Evolutionary conservation across 1,140 invertebrate genomes (phyloP), one percentile per base, ranked within the genome.

Genomic region (Drosophila murphyi): DNA sequence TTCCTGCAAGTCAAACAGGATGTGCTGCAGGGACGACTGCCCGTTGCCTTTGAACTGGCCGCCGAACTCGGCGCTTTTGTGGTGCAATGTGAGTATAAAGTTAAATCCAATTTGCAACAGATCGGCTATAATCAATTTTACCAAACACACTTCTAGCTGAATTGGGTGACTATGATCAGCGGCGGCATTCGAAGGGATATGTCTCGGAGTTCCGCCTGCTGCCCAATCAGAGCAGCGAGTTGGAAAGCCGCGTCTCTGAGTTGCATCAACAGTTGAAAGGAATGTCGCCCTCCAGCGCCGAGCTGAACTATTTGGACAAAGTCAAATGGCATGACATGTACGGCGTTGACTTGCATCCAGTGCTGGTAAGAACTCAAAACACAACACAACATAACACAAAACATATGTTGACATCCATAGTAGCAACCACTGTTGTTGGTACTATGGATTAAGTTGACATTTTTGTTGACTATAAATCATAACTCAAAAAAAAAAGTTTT

Each of bases 241-340:
- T 99, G 78, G 98, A 99, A 93, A 94, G 95, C 28, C 95, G 95
- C 75, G 98, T 99, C 76, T 95, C 96, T 34, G 97, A 99, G 90
- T 94, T 98, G 71, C 98, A 98, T 92, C 96, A 98, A 92, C 91
- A 92, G 76, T 93, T 81, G 81, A 94, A 94, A 70, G 94, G 94
- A 47, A 94, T 94, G 90, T 94, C 94, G 56, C 94, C 94, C 51
- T 94, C 94, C 43, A 93, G 94, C 71, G 94, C 98, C 2, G 98
- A 99, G 93, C 94, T 97, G 45, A 97, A 96, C 87, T 99, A 98
- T 93, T 94, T 99, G 71, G 97, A 98, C 88, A 97, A 98, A 94
- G 97, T 97, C n/a, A 99, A 98, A 94, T 98, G 97, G 97, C 93
- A 99, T 60, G 98, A 99, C 85, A 97, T 99, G 96, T 99, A 99